A percentile compares a stretch with the other conserved stretches of the same genome.
Conservation (phyloP, 2,113 vertebrate species). For the Lepisosteus oculatus region DNA sequence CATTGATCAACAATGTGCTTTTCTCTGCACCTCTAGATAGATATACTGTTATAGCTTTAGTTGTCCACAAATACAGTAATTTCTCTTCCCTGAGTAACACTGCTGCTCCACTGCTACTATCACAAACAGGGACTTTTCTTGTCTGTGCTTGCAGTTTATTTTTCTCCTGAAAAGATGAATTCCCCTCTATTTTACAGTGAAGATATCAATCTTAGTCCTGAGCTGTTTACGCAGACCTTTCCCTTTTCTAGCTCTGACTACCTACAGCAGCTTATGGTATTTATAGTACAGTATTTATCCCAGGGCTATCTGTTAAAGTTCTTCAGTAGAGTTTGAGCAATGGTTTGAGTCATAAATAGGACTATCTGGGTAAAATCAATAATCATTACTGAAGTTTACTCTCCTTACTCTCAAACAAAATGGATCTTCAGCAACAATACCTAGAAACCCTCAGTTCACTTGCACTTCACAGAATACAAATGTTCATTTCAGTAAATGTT, state of each 20-base stretch:
- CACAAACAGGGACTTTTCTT: no score
- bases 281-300: constrained; percentile 48
- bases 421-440: no score
- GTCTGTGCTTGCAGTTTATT: constrained; percentile 8
- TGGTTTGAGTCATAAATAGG: constrained; percentile 45
- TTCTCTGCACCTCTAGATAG: no score
- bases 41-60: no score
- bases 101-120: no score
- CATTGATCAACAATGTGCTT: no score
- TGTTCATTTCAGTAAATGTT: no score
- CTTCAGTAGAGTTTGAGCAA: constrained; percentile 42
- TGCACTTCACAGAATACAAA: no score
- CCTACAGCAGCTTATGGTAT: constrained; percentile 24
- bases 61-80: no score
- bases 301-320: constrained; percentile 53
- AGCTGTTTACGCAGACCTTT: constrained; percentile 46
- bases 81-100: no score
- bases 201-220: constrained; percentile 48
- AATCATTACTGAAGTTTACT: constrained; percentile 3
- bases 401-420: no score
- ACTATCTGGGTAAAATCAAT: constrained; percentile 50
- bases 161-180: constrained; percentile 29
- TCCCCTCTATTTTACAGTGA: constrained; percentile 43
- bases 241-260: constrained; percentile 32
- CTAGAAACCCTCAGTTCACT: no score